Evolutionary conservation across 2,113 vertebrate genomes (phyloP).

Genomic region (Mohoua ochrocephala): DNA sequence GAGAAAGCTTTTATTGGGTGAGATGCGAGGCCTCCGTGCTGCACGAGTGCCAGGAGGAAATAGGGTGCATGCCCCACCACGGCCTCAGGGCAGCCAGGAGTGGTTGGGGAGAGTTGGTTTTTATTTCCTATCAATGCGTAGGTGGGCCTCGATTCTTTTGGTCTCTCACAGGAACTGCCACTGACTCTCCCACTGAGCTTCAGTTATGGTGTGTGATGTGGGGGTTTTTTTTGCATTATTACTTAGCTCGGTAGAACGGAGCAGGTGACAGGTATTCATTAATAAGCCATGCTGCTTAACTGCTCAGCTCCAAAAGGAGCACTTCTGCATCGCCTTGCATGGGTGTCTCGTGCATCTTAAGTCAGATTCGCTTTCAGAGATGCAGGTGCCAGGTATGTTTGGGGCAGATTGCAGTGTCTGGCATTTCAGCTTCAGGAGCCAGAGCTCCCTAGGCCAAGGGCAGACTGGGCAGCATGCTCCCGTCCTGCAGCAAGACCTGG

Average conservation of each 20-base stretch:
- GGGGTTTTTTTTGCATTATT: background rate
- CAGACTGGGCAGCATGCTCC: accelerated
- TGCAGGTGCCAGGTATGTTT: background rate
- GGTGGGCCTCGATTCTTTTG: background rate
- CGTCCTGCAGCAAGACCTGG: background rate
- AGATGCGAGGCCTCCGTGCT: background rate
- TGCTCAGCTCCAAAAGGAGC: background rate
- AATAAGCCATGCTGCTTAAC: background rate
- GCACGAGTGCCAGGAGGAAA: accelerated
- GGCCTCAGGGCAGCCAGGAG: background rate
- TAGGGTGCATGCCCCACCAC: background rate
- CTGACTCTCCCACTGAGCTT: background rate
- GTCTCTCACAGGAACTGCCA: background rate
- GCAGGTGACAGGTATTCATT: background rate
- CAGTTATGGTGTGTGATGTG: background rate
- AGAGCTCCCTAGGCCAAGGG: background rate
- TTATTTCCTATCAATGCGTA: background rate
- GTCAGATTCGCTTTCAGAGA: background rate
- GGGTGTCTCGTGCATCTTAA: background rate
- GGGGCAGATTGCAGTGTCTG: background rate
- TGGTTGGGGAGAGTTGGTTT: background rate
- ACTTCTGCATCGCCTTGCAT: accelerated
- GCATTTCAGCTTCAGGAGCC: background rate
- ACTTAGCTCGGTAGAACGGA: background rate
- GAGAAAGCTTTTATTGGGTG: accelerated